Conservation (phyloP, 2,113 vertebrate genomes). For the Datnioides undecimradiatus region DNA sequence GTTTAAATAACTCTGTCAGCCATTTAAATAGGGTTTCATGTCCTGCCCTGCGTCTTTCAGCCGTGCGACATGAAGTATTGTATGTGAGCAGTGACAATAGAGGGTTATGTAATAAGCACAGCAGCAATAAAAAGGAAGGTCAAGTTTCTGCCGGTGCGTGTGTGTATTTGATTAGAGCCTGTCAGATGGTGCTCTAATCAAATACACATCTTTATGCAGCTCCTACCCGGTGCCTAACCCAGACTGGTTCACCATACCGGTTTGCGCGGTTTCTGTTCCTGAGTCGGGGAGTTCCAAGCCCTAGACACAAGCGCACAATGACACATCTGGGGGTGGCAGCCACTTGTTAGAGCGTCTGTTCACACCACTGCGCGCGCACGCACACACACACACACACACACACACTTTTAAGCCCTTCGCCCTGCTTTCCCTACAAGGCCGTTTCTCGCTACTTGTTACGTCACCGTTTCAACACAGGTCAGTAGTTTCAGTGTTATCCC, state of each 20-base stretch:
- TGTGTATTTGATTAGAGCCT: not conserved
- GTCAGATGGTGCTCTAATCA: conserved; percentile 1
- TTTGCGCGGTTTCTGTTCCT: conserved; percentile 12
- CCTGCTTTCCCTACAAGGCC: not conserved
- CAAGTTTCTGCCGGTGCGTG: not conserved
- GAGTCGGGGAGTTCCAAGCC: not conserved
- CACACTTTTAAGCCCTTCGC: conserved; percentile 20
- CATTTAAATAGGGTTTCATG: not conserved
- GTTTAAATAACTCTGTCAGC: not conserved
- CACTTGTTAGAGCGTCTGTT: conserved; percentile 10
- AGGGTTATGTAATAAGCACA: conserved; percentile 12
- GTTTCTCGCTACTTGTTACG: conserved; percentile 25
- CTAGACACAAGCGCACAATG: not conserved
- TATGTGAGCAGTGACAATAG: conserved; percentile 6
- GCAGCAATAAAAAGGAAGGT: conserved; percentile 7
- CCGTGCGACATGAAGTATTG: not conserved
- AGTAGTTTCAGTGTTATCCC: conserved; percentile 20
- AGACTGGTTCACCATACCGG: not conserved
- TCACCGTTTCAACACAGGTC: conserved; percentile 24
- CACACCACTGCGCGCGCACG: conserved; percentile 2
- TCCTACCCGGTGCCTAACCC: not conserved
- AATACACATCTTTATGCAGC: conserved; percentile 3
- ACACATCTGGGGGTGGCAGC: conserved; percentile 7
- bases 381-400: not conserved
- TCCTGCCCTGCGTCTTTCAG: not conserved